Evolutionary conservation across 1,140 invertebrate genomes (phyloP).

Genomic region (Caenorhabditis tropicalis): DNA sequence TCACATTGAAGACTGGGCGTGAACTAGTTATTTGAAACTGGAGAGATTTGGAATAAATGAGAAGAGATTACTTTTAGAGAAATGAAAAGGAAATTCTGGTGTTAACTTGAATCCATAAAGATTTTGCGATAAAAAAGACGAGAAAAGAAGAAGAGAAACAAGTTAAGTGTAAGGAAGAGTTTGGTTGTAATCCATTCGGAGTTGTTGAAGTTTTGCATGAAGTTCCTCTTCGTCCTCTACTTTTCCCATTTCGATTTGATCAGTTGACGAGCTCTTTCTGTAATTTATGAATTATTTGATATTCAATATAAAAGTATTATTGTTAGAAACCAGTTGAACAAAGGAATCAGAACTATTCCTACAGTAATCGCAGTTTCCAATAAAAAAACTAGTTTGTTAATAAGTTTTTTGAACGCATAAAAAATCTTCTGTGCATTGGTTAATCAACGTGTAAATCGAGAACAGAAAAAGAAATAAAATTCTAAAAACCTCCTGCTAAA

Average conservation of each 20-base stretch:
- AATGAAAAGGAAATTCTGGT: not conserved
- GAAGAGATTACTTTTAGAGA: not conserved
- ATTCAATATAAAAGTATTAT: too few relatives aligned
- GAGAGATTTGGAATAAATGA: not conserved
- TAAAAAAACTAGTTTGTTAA: too few relatives aligned
- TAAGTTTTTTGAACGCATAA: too few relatives aligned
- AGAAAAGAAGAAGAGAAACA: not conserved
- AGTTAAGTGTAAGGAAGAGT: slow-evolving; percentile 42
- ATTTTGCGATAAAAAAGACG: not conserved
- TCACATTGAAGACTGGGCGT: slow-evolving; percentile 27
- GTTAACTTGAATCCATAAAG: not conserved
- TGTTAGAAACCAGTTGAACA: not conserved
- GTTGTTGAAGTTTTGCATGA: slow-evolving; percentile 31
- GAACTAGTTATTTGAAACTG: not conserved
- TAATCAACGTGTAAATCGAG: slow-evolving; percentile 10
- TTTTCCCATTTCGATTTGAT: slow-evolving; percentile 41
- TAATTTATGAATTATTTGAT: not conserved
- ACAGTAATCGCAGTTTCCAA: too few relatives aligned
- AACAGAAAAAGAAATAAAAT: not conserved
- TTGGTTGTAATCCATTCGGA: slow-evolving; percentile 47
- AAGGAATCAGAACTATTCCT: too few relatives aligned
- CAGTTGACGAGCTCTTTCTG: slow-evolving; percentile 48
- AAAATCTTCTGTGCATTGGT: too few relatives aligned
- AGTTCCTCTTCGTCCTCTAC: slow-evolving; percentile 38
- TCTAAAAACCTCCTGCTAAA: slow-evolving; percentile 34